Conservation (phyloP, 2,797 vertebrate species). For the Gobionotothen gibberifrons region DNA sequence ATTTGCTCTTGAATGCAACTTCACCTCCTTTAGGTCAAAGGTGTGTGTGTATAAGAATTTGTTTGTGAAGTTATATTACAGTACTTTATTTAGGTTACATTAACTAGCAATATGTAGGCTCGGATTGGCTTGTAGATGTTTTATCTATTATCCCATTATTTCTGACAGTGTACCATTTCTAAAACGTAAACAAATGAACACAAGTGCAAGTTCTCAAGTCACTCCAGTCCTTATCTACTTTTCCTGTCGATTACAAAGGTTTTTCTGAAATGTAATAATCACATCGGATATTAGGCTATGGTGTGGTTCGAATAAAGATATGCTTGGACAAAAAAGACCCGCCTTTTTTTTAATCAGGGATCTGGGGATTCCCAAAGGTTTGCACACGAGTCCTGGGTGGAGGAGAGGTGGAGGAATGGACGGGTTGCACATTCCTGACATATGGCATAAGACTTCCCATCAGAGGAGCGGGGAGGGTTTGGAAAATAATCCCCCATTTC, state of each 20-base stretch:
- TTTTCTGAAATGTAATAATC: background rate
- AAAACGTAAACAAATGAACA: background rate
- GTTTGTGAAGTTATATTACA: background rate
- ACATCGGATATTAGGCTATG: background rate
- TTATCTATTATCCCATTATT: background rate
- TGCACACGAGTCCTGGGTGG: conserved; percentile 55
- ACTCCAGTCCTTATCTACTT: background rate
- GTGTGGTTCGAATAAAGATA: background rate
- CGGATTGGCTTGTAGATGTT: background rate
- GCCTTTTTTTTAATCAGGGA: conserved; percentile 18
- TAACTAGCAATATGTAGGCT: background rate
- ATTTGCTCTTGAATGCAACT: background rate
- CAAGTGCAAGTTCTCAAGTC: background rate
- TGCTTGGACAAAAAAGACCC: background rate
- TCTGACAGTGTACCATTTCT: background rate
- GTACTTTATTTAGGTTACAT: background rate
- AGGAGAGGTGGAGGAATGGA: conserved; percentile 63
- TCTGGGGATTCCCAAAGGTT: conserved; percentile 69
- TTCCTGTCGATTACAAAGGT: background rate
- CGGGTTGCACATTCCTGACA: conserved; percentile 80
- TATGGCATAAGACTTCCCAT: conserved; percentile 85
- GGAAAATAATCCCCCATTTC: conserved; percentile 78
- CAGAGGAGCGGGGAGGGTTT: conserved; percentile 63
- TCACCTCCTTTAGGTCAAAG: conserved; percentile 9
- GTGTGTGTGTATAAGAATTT: conserved; percentile 2